A percentile compares a stretch with the other conserved stretches of the same genome.
phyloP scores from a whole-genome alignment of 2,888 invertebrate genomes.

The Drosophila monieri region DNA sequence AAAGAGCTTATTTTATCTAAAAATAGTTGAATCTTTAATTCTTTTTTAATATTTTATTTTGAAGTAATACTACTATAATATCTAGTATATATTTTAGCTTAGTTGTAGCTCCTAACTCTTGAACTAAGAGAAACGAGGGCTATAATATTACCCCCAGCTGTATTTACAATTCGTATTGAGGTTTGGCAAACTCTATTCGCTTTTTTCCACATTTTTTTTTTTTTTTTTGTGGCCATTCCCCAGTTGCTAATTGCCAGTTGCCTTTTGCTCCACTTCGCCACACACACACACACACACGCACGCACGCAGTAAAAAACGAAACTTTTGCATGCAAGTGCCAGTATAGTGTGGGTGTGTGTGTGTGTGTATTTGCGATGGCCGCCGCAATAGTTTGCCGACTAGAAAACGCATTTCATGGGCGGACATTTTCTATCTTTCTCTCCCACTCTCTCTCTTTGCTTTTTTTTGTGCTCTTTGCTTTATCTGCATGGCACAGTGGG shows the following conservation, averaged over 20 bases:
- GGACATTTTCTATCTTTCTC: constrained; percentile 22
- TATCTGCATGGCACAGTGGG: constrained; percentile 49
- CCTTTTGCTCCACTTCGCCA: constrained; percentile 54
- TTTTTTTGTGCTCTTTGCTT: constrained; percentile 18
- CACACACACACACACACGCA: constrained; percentile 22
- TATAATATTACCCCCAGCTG: not conserved
- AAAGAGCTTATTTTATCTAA: too few species aligned
- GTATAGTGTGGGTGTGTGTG: constrained; percentile 14
- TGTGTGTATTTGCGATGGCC: constrained; percentile 23
- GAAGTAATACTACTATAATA: too few species aligned
- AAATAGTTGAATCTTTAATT: too few species aligned
- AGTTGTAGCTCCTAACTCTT: not conserved
- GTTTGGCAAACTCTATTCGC: constrained; percentile 37
- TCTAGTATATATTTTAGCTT: too few species aligned
- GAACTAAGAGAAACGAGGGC: accelerated
- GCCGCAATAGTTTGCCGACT: constrained; percentile 66
- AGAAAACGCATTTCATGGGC: constrained; percentile 72
- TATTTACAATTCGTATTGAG: constrained; percentile 36
- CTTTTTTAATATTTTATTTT: too few species aligned
- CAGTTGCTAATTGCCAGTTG: constrained; percentile 50
- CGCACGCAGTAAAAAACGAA: constrained; percentile 30
- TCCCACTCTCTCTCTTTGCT: constrained; percentile 11
- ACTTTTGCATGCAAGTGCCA: constrained; percentile 21
- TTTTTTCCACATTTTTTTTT: constrained; percentile 14
- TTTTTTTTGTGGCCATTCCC: constrained; percentile 30